Evolutionary conservation across 2,113 vertebrate species (phyloP).

Genomic region (Scartelaos histophorus): DNA sequence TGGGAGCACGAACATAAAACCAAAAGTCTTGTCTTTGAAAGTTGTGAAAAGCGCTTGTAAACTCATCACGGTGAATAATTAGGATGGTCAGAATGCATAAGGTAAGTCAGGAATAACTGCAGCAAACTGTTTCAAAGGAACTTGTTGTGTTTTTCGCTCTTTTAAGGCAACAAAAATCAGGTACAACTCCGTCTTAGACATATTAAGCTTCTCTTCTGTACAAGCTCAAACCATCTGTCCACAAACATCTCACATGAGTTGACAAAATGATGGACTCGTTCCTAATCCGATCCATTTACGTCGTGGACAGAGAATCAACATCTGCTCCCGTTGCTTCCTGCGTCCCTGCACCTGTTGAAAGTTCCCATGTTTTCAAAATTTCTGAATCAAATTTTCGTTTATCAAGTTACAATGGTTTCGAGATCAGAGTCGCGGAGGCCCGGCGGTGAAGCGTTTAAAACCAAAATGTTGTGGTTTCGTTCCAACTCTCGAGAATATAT

Average conservation of each 20-base stretch:
- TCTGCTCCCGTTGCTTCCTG: neutral
- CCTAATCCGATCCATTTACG: neutral
- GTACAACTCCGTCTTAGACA: too few relatives aligned
- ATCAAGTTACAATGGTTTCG: neutral
- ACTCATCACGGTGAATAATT: too few relatives aligned
- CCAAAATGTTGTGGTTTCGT: neutral
- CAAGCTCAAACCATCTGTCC: neutral
- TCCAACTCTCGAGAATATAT: neutral
- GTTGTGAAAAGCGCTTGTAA: too few relatives aligned
- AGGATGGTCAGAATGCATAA: too few relatives aligned
- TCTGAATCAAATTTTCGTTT: neutral
- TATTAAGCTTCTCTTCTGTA: neutral
- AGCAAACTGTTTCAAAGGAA: too few relatives aligned
- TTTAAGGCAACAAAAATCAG: too few relatives aligned
- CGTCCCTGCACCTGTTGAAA: neutral
- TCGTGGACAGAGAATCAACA: neutral
- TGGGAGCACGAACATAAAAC: too few relatives aligned
- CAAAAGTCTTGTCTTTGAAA: too few relatives aligned
- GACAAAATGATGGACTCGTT: neutral
- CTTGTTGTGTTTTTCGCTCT: too few relatives aligned
- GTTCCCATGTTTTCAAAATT: neutral
- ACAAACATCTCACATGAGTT: neutral
- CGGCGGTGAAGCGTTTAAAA: neutral
- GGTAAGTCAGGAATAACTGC: too few relatives aligned
- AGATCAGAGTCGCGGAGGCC: neutral